Percentiles rank a stretch among this genome's conserved stretches.
phyloP scores from a whole-genome alignment of 2,113 vertebrate species.

The Phylloscopus whistleri region DNA sequence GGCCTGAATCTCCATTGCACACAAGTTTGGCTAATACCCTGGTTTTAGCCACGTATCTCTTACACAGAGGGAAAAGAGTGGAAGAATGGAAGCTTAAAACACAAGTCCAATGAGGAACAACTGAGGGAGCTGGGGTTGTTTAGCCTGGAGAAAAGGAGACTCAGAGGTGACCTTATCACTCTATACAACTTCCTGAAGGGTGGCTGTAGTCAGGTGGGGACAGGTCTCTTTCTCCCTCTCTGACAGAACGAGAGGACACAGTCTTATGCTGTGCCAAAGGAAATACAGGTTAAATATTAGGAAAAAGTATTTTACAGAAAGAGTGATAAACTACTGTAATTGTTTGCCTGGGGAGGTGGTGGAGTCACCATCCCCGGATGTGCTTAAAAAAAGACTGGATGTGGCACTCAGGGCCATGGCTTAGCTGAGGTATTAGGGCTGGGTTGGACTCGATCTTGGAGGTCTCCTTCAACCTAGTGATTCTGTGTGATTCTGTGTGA shows the following conservation, averaged over 20 bases:
- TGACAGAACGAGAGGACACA: neutral
- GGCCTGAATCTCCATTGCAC: neutral
- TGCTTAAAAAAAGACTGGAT: neutral
- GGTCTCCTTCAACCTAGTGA: neutral
- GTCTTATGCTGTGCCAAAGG: neutral
- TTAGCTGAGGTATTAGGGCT: neutral
- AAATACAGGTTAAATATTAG: neutral
- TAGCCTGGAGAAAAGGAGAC: neutral
- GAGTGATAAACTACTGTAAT: neutral
- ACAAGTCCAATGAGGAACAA: neutral
- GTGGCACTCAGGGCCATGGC: neutral
- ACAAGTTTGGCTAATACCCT: neutral
- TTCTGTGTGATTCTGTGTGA: neutral
- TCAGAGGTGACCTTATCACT: neutral
- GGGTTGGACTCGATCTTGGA: neutral
- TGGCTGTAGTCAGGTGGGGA: neutral
- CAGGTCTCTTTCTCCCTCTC: too few relatives aligned
- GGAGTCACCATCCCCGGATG: neutral
- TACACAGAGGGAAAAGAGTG: neutral
- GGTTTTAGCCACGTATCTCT: neutral
- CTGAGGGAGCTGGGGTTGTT: neutral
- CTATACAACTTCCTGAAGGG: neutral
- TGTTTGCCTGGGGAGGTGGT: neutral
- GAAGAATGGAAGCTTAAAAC: neutral
- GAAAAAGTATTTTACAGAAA: neutral